These are phyloP conservation scores for Tachuris rubrigastra DNA, from an alignment of 2,113 vertebrate species.

Conservation along the genomic window DNA sequence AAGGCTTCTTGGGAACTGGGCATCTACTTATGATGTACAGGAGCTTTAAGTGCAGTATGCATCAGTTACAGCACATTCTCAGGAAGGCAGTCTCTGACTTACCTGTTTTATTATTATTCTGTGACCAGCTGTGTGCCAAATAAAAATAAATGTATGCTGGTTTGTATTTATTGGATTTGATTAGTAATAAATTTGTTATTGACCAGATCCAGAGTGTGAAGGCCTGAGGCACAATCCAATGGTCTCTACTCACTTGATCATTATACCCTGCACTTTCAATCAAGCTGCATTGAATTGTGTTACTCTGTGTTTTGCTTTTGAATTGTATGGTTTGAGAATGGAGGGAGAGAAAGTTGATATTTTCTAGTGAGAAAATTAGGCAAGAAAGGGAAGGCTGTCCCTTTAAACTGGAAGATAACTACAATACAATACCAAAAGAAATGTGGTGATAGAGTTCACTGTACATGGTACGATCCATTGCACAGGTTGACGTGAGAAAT, in stretches of 20 bases:
- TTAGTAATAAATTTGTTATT: slow-evolving; percentile 74
- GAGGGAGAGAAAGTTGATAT: background rate
- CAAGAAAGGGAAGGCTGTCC: background rate
- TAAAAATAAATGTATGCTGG: slow-evolving; percentile 68
- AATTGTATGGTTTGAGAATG: background rate
- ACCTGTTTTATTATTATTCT: slow-evolving; percentile 40
- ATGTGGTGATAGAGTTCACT: background rate
- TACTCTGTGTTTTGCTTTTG: slow-evolving; percentile 25
- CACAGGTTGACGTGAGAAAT: slow-evolving; percentile 62
- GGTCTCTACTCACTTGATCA: slow-evolving; percentile 53
- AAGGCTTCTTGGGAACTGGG: background rate
- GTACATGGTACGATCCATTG: slow-evolving; percentile 32
- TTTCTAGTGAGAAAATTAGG: background rate
- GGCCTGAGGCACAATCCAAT: slow-evolving; percentile 35
- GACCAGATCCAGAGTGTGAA: slow-evolving; percentile 56
- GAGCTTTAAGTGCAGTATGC: background rate
- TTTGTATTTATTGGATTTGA: slow-evolving; percentile 72
- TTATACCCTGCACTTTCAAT: slow-evolving; percentile 31
- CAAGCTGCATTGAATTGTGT: background rate
- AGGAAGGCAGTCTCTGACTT: background rate
- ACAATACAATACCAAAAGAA: background rate
- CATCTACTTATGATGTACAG: background rate
- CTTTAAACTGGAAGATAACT: background rate
- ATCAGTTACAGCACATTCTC: background rate
- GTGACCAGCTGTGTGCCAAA: slow-evolving; percentile 38